Base-by-base conservation (phyloP, 2,888 invertebrate genomes). In the Cordylochernes scorpioides region DNA sequence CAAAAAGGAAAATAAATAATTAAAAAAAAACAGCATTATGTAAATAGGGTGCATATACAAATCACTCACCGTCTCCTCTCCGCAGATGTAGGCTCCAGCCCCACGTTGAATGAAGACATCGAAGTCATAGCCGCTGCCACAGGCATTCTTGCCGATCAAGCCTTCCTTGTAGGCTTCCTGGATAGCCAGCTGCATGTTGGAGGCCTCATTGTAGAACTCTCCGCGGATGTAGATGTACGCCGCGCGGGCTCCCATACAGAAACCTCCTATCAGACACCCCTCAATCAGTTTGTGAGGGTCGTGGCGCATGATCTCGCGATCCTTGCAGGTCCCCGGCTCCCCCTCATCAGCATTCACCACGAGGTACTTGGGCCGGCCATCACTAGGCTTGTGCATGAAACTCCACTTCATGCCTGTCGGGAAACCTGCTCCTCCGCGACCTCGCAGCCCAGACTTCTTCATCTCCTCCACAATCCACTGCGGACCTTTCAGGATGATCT, bases 391-490 rank as follows among this genome's bases (percentile, higher is more conserved):
- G 51, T 84, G 86, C 97, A 99, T 99, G 57, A 99, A 99, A 4
- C 91, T 84, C 97, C 97, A 99, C 54, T 99, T 99, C 84, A 99
- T 82, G 12, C 97, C 97, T 9, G 91, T 73, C 0, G 97, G 97
- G 50, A 99, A 99, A 41, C 97, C 97, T 30, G 97, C 97, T 3
- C 97, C 97, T n/a, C 97, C 97, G 27, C 97, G 66, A 3, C 97
- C 97, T 43, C 97, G 65, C 16, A 99, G 60, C 21, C 97, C 97
- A 1, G 94, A 94, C 12, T 68, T 65, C 54, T 88, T 88, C 24
- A 97, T 63, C 59, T 99, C 94, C 63, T 80, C 82, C 45, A 97
- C 67, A 44, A 99, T 94, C 88, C 94, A 99, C 30, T 94, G 91
- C 2, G 70, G 56, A 25, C 94, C 97, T 53, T 94, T 97, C 15